A percentile compares a stretch with the other conserved stretches of the same genome.
These are phyloP conservation scores for Dryadula phaetusa DNA, from an alignment of 2,888 invertebrate species.

Conservation along the genomic window DNA sequence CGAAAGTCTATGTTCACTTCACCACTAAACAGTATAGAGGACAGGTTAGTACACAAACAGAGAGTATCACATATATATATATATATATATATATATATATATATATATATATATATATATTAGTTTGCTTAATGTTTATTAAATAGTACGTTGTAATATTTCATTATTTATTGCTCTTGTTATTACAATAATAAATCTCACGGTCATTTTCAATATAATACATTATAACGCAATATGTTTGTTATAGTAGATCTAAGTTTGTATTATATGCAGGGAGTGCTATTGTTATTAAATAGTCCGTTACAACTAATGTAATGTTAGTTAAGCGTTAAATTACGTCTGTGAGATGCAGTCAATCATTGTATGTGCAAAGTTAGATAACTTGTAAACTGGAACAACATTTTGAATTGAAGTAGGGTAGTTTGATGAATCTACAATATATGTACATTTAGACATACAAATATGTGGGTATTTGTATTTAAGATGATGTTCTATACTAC, in stretches of 20 bases:
- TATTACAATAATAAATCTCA: background rate
- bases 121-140: no score
- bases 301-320: background rate
- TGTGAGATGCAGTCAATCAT: background rate
- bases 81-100: no score
- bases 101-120: no score
- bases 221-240: background rate
- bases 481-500: no score
- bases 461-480: background rate
- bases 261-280: background rate
- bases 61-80: no score
- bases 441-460: no score
- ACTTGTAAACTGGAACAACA: conserved; percentile 20
- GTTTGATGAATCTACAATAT: background rate
- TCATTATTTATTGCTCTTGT: conserved; percentile 5
- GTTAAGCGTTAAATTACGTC: background rate
- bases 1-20: no score
- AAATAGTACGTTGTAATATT: background rate
- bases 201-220: background rate
- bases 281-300: background rate
- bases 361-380: conserved; percentile 4
- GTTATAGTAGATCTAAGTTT: background rate
- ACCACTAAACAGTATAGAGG: no score
- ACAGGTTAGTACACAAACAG: no score
- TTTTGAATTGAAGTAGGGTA: conserved; percentile 16